Evolutionary conservation across 2,113 vertebrate species (phyloP), one percentile per base, ranked within the genome.

Genomic region (Oxyruncus cristatus): DNA sequence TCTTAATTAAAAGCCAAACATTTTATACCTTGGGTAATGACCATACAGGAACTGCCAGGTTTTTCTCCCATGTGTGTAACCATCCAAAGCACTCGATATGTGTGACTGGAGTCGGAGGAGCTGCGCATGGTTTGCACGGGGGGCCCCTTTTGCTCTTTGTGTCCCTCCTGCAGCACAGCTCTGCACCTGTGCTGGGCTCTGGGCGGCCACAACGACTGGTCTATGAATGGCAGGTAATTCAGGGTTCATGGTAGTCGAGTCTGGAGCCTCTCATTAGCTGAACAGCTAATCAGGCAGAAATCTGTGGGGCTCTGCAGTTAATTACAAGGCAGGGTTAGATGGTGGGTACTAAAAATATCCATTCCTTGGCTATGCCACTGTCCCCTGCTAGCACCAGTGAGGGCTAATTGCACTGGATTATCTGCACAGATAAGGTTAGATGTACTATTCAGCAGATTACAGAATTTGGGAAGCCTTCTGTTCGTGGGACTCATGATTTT

Each of bases 21-120:
- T 96, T 97, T 97, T 96, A 92, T 96, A 95, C 94, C 88, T 96
- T 83, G 87, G 74, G 76, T 96, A 97, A 94, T 97, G 97, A 96
- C 95, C 88, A 71, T 96, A 97, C 50, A 96, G 94, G 93, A 97
- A 96, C 93, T 82, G 55, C 92, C 41, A 76, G 87, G 39, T 67
- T 94, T 92, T 88, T 44, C 80, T 95, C 53, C 87, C 85, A 63
- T 71, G 73, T 85, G 83, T 16, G 16, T 91, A 97, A 59, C 85
- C 97, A 98, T 95, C 91, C 92, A 80, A 78, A 97, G 72, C 86
- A 95, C 61, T 95, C 88, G 92, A 33, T 83, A 13, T 9, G 87
- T 76, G 83, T 86, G 92, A 26, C 63, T 82, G 67, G 72, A 79
- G 90, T 21, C 0, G 0, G 62, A 37, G 68, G 83, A 87, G 87